Evolutionary conservation across 1,140 invertebrate species (phyloP).

Genomic region (Drosophila parabipectinata): DNA sequence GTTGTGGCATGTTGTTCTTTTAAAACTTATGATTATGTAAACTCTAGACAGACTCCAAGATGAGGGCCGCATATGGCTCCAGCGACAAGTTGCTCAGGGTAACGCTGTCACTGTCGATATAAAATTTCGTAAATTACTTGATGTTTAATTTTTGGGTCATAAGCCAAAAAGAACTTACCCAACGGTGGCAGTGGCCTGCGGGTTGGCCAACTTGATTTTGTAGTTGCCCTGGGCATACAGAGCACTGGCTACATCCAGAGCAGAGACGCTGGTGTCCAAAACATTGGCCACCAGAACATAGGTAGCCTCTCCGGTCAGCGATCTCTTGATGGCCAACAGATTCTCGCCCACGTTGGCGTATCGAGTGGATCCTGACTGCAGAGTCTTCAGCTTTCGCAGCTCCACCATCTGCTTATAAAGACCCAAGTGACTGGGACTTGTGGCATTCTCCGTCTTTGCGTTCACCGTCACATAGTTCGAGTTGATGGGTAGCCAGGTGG

Average conservation of each 20-base stretch:
- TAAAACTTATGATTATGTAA: constrained; percentile 62
- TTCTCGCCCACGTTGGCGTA: constrained; percentile 64
- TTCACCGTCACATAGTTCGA: constrained; percentile 86
- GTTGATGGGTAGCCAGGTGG: constrained; percentile 89
- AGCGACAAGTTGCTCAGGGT: constrained; percentile 49
- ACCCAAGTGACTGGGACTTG: constrained; percentile 63
- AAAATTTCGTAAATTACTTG: neutral
- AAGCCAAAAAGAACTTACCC: constrained; percentile 48
- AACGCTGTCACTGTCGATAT: constrained; percentile 33
- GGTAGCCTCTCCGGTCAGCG: constrained; percentile 39
- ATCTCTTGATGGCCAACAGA: constrained; percentile 61
- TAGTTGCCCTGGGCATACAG: constrained; percentile 50
- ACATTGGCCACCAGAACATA: constrained; percentile 70
- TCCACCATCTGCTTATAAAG: constrained; percentile 72
- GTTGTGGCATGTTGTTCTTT: constrained; percentile 20
- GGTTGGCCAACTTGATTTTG: constrained; percentile 58
- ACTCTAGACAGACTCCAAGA: constrained; percentile 64
- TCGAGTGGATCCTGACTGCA: constrained; percentile 82
- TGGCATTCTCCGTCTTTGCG: constrained; percentile 50
- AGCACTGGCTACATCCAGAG: constrained; percentile 44
- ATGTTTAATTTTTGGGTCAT: constrained; percentile 4
- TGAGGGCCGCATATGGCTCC: constrained; percentile 65
- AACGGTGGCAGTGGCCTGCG: constrained; percentile 35
- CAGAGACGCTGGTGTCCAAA: constrained; percentile 35
- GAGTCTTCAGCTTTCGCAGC: constrained; percentile 59